A percentile compares a stretch with the other conserved stretches of the same genome.
Conservation (phyloP, 2,797 vertebrate genomes). For the Pantherophis vulpinus region DNA sequence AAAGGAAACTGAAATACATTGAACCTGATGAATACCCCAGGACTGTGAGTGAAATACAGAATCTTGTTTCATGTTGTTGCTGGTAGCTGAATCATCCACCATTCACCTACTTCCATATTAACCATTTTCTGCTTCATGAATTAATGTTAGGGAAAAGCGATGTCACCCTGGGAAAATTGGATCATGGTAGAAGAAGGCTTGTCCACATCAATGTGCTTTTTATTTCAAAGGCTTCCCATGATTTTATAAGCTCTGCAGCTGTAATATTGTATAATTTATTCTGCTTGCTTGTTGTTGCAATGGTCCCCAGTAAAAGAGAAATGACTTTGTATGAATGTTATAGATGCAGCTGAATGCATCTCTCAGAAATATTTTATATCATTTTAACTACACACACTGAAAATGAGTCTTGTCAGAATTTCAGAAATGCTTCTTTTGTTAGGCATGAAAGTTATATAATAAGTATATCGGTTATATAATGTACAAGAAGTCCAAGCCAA, state of each 20-base stretch:
- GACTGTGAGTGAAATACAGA: not conserved
- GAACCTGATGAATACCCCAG: not conserved
- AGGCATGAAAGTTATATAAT: constrained; percentile 40
- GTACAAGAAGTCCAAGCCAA: constrained; percentile 42
- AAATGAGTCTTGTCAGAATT: constrained; percentile 60
- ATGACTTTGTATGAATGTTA: constrained; percentile 34
- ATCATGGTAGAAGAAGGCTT: not conserved
- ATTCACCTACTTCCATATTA: not conserved
- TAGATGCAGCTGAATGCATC: constrained; percentile 51
- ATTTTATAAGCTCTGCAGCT: constrained; percentile 1
- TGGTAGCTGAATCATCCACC: not conserved
- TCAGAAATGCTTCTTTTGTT: constrained; percentile 53
- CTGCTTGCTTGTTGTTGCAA: constrained; percentile 21
- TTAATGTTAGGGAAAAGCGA: not conserved
- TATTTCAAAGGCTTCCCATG: constrained; percentile 24
- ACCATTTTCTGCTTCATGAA: not conserved
- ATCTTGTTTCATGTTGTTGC: not conserved
- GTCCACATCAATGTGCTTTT: not conserved
- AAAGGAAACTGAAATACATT: not conserved
- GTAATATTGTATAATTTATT: constrained; percentile 35
- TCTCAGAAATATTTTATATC: constrained; percentile 51
- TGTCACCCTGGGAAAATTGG: not conserved
- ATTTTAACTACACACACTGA: constrained; percentile 44
- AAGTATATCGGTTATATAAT: not conserved
- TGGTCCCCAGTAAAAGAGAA: constrained; percentile 45